phyloP scores from a whole-genome alignment of 1,140 invertebrate genomes.

The Coboldia fuscipes region DNA sequence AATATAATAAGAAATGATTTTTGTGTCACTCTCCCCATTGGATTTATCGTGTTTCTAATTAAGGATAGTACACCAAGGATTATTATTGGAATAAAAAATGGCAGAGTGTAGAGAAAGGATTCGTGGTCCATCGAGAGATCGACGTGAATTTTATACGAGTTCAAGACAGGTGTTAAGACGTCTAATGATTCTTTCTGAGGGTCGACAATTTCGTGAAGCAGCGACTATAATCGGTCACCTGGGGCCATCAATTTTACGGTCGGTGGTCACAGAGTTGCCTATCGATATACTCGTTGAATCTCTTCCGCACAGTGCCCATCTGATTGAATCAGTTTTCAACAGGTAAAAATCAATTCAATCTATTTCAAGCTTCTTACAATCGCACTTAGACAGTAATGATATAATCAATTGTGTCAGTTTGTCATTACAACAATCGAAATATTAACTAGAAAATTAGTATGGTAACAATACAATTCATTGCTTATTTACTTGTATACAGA shows the following conservation, averaged over 20 bases:
- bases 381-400: too few relatives aligned
- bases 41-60: too few relatives aligned
- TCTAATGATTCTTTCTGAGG: conserved; percentile 52
- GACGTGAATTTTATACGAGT: conserved; percentile 42
- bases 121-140: conserved; percentile 22
- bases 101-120: conserved; percentile 33
- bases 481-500: conserved; percentile 14
- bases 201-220: conserved; percentile 55
- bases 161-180: conserved; percentile 48
- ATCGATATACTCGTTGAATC: conserved; percentile 70
- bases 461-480: too few relatives aligned
- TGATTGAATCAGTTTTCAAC: conserved; percentile 67
- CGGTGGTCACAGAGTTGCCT: conserved; percentile 54
- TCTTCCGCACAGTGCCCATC: conserved; percentile 61
- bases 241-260: conserved; percentile 45
- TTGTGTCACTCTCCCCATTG: too few relatives aligned
- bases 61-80: too few relatives aligned
- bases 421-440: too few relatives aligned
- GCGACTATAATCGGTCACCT: conserved; percentile 52
- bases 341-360: conserved; percentile 24
- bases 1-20: too few relatives aligned
- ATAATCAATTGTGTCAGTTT: neutral
- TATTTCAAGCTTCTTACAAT: too few relatives aligned
- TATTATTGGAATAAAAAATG: conserved; percentile 25
- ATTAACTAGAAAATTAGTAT: too few relatives aligned